These are phyloP conservation scores for Hippopotamus amphibius DNA, from an alignment of 2,113 vertebrate species.

Conservation along the genomic window DNA sequence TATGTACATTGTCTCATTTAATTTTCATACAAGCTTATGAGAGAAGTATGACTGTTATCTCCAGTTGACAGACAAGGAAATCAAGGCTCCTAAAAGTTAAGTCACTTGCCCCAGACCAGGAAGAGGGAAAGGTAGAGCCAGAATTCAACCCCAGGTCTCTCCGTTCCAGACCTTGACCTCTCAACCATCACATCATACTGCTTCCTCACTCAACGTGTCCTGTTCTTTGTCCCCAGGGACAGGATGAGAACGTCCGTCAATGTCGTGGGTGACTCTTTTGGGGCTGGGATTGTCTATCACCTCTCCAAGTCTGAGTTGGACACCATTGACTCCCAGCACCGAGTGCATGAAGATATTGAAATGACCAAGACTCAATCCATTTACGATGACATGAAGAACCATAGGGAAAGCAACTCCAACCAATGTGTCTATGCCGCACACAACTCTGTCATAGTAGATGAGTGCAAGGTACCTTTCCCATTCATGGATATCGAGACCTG, in stretches of 20 bases:
- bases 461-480: constrained; percentile 98
- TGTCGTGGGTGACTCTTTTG: constrained; percentile 98
- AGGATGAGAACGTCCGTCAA: constrained; percentile 99
- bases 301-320: constrained; percentile 97
- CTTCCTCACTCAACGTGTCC: constrained; percentile 44
- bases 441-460: constrained; percentile 98
- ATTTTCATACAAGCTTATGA: not conserved
- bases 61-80: not conserved
- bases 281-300: constrained; percentile 98
- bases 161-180: not conserved
- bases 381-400: constrained; percentile 98
- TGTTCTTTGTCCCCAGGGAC: constrained; percentile 89
- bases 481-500: constrained; percentile 96
- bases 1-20: not conserved
- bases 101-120: not conserved
- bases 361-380: constrained; percentile 97
- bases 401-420: constrained; percentile 98
- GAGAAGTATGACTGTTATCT: not conserved
- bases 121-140: not conserved
- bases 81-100: not conserved
- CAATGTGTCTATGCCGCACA: constrained; percentile 97
- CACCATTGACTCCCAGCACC: constrained; percentile 92
- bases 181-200: not conserved
- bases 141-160: not conserved
- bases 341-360: constrained; percentile 95